Base-by-base conservation (phyloP, 2,797 vertebrate genomes). In the Lerista edwardsae region DNA sequence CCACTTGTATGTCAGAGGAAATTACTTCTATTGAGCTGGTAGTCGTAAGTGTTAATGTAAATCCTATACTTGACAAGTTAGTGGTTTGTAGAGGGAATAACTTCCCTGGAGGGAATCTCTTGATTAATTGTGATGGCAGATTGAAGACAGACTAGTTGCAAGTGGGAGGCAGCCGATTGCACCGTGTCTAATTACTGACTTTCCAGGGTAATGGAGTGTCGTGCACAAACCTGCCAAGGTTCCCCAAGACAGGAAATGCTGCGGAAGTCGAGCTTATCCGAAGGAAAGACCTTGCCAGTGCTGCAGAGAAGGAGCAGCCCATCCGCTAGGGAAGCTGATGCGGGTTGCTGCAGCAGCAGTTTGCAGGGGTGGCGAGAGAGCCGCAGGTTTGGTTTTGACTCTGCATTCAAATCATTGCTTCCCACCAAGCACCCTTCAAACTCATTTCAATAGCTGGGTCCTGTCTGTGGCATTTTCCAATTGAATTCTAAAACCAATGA, bases 71-170 rank as follows among this genome's bases (percentile, higher is more conserved):
- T 92, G 94, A 88, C 86, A 92, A 74, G 81, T 93, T 93, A 91
- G 87, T 6, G 91, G 89, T 92, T 93, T 91, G 79, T 91, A 90
- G 89, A 91, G 93, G 91, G 90, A 93, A 93, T 88, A 91, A 80
- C 86, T 90, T 91, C 92, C 94, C 94, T 91, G 85, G 84, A 93
- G 95, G 94, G 82, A 86, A 89, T 89, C 84, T 17, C 79, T 91
- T 95, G 93, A 94, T 95, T 93, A 93, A 95, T 94, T 89, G 77
- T 88, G 87, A 91, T 94, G 93, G 92, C 91, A 95, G 94, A 96
- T 95, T 96, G 96, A 96, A 94, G 91, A 92, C 83, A 67, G 71
- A 77, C 86, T 85, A 80, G 87, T 87, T 94, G 93, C 90, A 87
- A 90, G 65, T 88, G 83, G 80, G 90, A 94, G 89, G 86, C 57